These are phyloP conservation scores for Phragmatobia fuliginosa DNA, from an alignment of 2,888 invertebrate species.

Conservation along the genomic window DNA sequence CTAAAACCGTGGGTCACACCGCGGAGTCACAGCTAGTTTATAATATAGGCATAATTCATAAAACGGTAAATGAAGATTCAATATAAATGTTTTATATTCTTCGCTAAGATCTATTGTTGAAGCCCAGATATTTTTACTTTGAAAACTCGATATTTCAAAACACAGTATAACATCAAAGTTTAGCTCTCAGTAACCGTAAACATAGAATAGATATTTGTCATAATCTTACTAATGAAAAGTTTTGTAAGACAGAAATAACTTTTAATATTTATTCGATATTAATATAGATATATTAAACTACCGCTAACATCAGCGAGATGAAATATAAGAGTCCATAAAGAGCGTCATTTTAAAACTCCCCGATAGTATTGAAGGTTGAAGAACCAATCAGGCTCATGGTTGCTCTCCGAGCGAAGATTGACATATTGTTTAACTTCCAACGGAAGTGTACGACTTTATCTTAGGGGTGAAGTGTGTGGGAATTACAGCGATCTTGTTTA, in stretches of 20 bases:
- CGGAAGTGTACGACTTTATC: constrained; percentile 55
- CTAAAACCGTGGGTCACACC: too few relatives aligned
- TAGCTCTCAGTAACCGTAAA: background rate
- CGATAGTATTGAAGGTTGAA: constrained; percentile 41
- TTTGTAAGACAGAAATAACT: background rate
- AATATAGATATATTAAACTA: background rate
- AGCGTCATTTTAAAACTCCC: constrained; percentile 52
- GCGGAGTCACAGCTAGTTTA: too few relatives aligned
- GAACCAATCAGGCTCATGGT: constrained; percentile 39
- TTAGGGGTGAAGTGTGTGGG: constrained; percentile 46
- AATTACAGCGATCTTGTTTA: constrained; percentile 36
- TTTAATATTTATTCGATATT: background rate
- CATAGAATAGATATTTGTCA: background rate
- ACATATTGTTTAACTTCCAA: constrained; percentile 62
- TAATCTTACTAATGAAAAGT: background rate
- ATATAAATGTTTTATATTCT: background rate
- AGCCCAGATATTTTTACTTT: background rate
- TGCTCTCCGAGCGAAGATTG: constrained; percentile 57
- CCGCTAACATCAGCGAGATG: constrained; percentile 25
- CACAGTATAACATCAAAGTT: constrained; percentile 7
- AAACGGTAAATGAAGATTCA: background rate
- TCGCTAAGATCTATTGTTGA: constrained; percentile 1
- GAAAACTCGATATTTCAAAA: background rate
- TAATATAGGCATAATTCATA: background rate
- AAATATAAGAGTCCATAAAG: constrained; percentile 26